A percentile compares a stretch with the other conserved stretches of the same genome.
These are phyloP conservation scores for Protonemura montana DNA, from an alignment of 2,888 invertebrate genomes.

Conservation along the genomic window DNA sequence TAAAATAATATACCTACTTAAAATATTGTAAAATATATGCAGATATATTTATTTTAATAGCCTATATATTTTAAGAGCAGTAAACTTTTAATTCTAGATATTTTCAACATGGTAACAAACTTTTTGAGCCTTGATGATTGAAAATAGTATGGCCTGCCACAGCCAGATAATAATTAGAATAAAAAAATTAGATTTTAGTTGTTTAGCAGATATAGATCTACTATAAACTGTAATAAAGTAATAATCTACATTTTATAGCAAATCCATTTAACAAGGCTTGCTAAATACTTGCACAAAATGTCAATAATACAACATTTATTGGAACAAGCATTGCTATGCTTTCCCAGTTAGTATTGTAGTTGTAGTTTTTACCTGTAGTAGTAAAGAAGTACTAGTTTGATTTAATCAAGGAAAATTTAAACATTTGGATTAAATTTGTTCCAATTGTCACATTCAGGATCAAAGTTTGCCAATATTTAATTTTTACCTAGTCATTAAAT, in stretches of 20 bases:
- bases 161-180: constrained; percentile 7
- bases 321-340: background rate
- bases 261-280: background rate
- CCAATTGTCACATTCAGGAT: background rate
- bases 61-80: constrained; percentile 1
- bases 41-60: constrained; percentile 12
- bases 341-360: background rate
- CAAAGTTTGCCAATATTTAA: background rate
- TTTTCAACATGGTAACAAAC: constrained; percentile 1
- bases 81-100: background rate
- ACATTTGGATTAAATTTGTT: background rate
- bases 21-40: constrained; percentile 18
- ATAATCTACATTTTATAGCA: background rate
- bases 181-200: background rate
- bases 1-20: constrained; percentile 2
- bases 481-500: constrained; percentile 12
- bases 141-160: background rate
- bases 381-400: background rate
- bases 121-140: background rate
- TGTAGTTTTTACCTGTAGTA: background rate
- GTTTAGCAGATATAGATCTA: background rate
- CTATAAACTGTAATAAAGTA: background rate
- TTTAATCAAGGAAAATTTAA: background rate
- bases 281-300: background rate
- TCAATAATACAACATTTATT: background rate